These are phyloP conservation scores for Podarcis lilfordi DNA, from an alignment of 2,797 vertebrate genomes.

Conservation along the genomic window DNA sequence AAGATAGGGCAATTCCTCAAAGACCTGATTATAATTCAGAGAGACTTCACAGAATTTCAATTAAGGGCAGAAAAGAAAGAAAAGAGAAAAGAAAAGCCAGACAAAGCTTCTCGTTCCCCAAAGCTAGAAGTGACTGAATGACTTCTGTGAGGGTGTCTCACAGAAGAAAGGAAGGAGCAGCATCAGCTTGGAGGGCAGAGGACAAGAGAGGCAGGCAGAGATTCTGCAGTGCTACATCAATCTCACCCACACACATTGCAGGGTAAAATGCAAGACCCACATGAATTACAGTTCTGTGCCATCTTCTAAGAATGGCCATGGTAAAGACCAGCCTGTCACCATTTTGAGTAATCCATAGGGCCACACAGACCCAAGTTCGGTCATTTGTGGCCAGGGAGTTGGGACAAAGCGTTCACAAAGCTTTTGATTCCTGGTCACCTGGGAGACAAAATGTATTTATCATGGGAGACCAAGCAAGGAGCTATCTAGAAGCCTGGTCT, in stretches of 20 bases:
- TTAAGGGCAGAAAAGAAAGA: not conserved
- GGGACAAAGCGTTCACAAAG: too few species aligned
- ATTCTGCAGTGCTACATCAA: not conserved
- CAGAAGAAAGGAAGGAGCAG: not conserved
- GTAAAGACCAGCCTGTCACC: not conserved
- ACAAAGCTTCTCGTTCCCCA: not conserved
- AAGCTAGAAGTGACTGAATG: not conserved
- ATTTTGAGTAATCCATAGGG: too few species aligned
- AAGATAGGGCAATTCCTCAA: not conserved
- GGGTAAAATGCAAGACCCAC: not conserved
- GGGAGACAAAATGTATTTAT: too few species aligned
- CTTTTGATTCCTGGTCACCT: too few species aligned
- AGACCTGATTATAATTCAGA: not conserved
- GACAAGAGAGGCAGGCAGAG: not conserved
- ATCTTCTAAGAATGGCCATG: not conserved
- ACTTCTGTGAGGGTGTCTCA: not conserved
- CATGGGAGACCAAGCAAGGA: too few species aligned
- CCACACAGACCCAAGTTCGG: too few species aligned
- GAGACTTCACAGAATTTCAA: conserved; percentile 26
- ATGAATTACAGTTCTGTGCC: not conserved
- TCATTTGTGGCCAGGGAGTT: too few species aligned
- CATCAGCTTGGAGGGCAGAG: not conserved
- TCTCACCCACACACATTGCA: too few species aligned
- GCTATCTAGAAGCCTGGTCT: too few species aligned
- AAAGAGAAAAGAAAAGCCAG: not conserved